Conservation (phyloP, 1,140 invertebrate genomes). For the Macrocentrus cingulum region DNA sequence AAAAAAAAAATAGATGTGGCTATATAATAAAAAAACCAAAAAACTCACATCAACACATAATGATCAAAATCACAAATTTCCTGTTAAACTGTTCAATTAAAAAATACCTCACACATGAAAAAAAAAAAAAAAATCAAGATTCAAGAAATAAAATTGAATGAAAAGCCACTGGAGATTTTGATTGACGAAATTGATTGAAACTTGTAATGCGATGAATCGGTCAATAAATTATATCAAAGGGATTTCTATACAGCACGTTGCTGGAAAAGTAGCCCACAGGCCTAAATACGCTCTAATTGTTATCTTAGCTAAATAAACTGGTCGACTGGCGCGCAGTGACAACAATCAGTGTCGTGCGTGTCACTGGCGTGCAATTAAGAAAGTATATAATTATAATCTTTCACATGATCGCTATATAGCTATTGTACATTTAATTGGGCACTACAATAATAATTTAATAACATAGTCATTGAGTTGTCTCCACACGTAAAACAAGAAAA, state of each 20-base stretch:
- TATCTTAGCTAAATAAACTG: constrained; percentile 27
- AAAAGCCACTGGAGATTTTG: background rate
- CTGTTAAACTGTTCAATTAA: too few species aligned
- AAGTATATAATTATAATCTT: too few species aligned
- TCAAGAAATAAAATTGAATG: background rate
- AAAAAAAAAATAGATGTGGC: too few species aligned
- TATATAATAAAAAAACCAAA: too few species aligned
- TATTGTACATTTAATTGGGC: too few species aligned
- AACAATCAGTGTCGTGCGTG: background rate
- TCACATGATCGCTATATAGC: too few species aligned
- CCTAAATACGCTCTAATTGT: constrained; percentile 52
- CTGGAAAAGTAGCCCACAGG: constrained; percentile 53
- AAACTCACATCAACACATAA: too few species aligned
- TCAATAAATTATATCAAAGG: constrained; percentile 30
- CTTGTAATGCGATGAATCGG: constrained; percentile 2
- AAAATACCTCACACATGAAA: background rate
- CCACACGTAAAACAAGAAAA: too few species aligned
- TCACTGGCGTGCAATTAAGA: background rate
- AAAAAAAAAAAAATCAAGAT: constrained; percentile 1
- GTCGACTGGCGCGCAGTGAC: background rate
- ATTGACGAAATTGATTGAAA: constrained; percentile 1
- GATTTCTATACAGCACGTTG: constrained; percentile 40
- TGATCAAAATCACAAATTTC: too few species aligned
- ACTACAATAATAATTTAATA: too few species aligned
- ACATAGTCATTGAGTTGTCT: too few species aligned